Evolutionary conservation across 2,888 invertebrate genomes (phyloP), one percentile per base, ranked within the genome.

Genomic region (Herminia tarsipennalis): DNA sequence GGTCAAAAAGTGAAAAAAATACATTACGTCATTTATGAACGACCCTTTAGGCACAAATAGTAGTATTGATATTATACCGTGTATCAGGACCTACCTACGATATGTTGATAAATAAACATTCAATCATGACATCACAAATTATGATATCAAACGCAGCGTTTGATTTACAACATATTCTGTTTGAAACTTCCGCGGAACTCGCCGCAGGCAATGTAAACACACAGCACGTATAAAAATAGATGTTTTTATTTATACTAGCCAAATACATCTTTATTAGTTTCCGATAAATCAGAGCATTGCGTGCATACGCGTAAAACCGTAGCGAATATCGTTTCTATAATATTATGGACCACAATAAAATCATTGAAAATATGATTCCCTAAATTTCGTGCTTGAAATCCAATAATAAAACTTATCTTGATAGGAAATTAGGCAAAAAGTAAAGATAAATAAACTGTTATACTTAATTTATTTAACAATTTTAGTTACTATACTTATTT

Each of bases 181-280:
- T 36, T 36, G 2, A 36, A 16, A 13, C 24, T 10, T 21, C 40
- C 24, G 13, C 8, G 10, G 24, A 24, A 36, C 27, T 14, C 8
- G 12, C 34, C 10, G 16, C 18, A 24, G 25, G 18, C 40, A 16
- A 16, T 42, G 14, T 62, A 62, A 37, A 62, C 54, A 48, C 14
- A 16, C 6, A 9, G 8, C 20, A 32, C 44, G 12, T 41, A 40
- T 24, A 39, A 16, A 57, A 52, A 62, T 58, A 63, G 48, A 39
- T 38, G 30, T 49, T 44, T 34, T 20, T 33, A 43, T 48, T 38
- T 25, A 29, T 38, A 27, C 45, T 24, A 27, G 28, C 28, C 35
- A 22, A 40, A 46, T 29, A 21, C 27, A 30, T 38, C 9, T 54
- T 56, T 60, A 52, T 49, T 59, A 48, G 34, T 50, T 50, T 47